phyloP scores from a whole-genome alignment of 2,797 vertebrate genomes.

The Hyperoplus lanceolatus region DNA sequence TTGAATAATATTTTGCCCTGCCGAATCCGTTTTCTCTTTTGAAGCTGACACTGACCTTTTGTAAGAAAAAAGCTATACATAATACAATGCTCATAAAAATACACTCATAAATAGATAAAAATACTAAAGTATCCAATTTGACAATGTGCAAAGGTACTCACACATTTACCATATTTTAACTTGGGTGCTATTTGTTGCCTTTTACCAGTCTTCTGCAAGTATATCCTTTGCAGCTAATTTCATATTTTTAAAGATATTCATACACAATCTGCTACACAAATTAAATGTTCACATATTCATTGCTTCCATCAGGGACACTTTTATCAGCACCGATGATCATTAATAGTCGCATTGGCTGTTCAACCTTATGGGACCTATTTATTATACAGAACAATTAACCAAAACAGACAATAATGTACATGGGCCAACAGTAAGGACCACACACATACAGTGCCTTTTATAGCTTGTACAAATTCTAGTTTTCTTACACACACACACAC shows the following conservation, averaged over 20 bases:
- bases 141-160: background rate
- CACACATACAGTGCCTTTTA: background rate
- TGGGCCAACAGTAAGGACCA: background rate
- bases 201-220: background rate
- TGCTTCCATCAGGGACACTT: slow-evolving; percentile 1
- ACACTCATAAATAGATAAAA: background rate
- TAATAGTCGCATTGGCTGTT: background rate
- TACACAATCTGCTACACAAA: slow-evolving; percentile 1
- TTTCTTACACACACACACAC: slow-evolving; percentile 3
- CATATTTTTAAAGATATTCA: background rate
- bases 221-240: background rate
- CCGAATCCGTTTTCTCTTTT: background rate
- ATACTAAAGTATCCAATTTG: background rate
- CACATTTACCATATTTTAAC: background rate
- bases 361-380: background rate
- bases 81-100: too few species aligned
- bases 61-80: too few species aligned
- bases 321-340: slow-evolving; percentile 1
- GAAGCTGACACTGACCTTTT: slow-evolving; percentile 10
- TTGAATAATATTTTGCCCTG: background rate
- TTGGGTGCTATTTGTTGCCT: background rate
- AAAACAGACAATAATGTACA: background rate
- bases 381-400: background rate
- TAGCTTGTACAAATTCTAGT: background rate
- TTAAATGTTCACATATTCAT: slow-evolving; percentile 5